Conservation (phyloP, 2,797 vertebrate genomes). For the Acipenser ruthenus region DNA sequence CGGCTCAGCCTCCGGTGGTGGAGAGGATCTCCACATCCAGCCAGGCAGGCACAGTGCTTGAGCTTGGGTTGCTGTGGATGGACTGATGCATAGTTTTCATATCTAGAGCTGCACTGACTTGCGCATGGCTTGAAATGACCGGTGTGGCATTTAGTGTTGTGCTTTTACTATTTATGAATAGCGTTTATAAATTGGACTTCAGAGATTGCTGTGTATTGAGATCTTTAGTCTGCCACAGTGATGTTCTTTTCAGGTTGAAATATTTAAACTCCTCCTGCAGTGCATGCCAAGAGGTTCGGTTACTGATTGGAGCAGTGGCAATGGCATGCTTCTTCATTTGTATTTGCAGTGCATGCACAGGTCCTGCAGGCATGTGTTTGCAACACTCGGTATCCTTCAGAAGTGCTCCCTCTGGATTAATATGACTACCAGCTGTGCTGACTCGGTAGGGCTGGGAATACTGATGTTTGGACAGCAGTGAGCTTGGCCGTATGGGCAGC, state of each 20-base stretch:
- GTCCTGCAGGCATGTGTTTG: no score
- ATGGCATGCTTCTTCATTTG: no score
- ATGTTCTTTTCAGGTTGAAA: no score
- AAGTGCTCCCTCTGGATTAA: no score
- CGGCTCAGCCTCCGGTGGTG: constrained; percentile 17
- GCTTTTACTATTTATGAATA: neutral
- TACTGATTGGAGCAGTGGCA: neutral
- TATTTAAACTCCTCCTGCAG: no score
- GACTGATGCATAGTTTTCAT: no score
- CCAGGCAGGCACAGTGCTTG: constrained; percentile 54
- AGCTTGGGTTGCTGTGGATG: constrained; percentile 1
- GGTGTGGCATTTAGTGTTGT: neutral
- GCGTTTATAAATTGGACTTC: neutral
- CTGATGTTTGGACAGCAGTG: no score
- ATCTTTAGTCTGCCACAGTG: no score
- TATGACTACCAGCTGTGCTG: no score
- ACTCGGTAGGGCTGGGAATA: no score
- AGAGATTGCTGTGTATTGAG: neutral
- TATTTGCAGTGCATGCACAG: no score
- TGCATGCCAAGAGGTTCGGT: neutral
- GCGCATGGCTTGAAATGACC: neutral
- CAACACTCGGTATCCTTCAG: no score
- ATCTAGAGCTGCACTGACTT: neutral
- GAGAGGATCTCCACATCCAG: constrained; percentile 63
- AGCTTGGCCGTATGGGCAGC: neutral